Conservation (phyloP, 2,888 invertebrate genomes). For the Diabrotica balteata region DNA sequence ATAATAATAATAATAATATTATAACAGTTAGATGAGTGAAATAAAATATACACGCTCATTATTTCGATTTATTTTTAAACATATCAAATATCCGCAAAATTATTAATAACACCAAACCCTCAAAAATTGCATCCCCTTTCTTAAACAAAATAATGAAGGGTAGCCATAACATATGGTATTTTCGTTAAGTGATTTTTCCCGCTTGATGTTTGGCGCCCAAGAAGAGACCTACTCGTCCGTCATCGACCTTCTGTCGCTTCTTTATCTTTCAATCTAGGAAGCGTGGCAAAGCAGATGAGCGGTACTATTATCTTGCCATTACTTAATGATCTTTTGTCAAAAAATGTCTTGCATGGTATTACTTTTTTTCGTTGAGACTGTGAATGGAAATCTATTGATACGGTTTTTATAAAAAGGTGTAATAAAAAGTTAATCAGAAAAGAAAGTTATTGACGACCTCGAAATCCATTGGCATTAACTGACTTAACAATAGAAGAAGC, state of each 20-base stretch:
- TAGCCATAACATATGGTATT: conserved; percentile 40
- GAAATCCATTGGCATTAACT: no score
- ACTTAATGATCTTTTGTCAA: conserved; percentile 21
- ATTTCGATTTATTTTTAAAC: no score
- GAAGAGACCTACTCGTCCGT: conserved; percentile 33
- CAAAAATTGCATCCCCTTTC: conserved; percentile 25
- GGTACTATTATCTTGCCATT: conserved; percentile 23
- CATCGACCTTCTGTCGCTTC: conserved; percentile 12
- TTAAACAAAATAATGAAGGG: conserved; percentile 33
- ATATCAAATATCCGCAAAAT: conserved; percentile 19
- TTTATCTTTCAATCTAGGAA: conserved; percentile 42
- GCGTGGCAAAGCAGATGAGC: conserved; percentile 43
- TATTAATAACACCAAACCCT: conserved; percentile 8
- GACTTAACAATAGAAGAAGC: no score
- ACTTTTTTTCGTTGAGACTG: neutral
- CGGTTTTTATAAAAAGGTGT: neutral
- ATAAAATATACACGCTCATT: no score
- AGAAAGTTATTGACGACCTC: neutral
- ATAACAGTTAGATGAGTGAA: no score
- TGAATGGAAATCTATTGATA: conserved; percentile 11
- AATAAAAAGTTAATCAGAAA: conserved; percentile 5
- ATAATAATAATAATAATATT: no score
- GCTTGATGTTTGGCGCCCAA: conserved; percentile 31
- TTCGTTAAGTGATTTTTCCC: conserved; percentile 37
- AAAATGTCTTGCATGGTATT: conserved; percentile 12